Evolutionary conservation across 2,113 vertebrate genomes (phyloP).

Genomic region (Thamnophis sirtalis): DNA sequence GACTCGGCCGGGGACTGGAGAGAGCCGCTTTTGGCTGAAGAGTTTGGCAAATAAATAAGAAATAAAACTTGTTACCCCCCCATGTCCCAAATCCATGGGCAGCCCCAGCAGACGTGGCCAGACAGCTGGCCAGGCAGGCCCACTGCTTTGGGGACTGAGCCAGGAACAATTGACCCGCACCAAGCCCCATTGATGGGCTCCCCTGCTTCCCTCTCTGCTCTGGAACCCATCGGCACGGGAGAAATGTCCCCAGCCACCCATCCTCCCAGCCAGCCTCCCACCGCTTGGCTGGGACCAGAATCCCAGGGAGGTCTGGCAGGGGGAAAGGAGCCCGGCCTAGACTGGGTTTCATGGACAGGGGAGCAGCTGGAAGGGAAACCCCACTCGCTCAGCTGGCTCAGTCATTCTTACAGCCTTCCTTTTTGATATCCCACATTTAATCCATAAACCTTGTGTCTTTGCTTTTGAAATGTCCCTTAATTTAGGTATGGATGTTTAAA

Average conservation of each 20-base stretch:
- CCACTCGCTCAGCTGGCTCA: no score
- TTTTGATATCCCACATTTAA: neutral
- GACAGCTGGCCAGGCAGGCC: no score
- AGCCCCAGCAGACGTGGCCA: neutral
- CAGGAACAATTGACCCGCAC: no score
- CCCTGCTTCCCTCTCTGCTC: neutral
- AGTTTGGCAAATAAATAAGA: no score
- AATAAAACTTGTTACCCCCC: neutral
- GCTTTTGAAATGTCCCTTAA: neutral
- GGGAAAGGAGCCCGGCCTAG: no score
- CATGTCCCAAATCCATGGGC: neutral
- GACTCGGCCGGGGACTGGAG: neutral
- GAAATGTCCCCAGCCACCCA: no score
- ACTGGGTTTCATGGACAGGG: neutral
- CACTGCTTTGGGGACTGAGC: no score
- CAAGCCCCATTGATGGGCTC: no score
- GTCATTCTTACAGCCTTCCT: neutral
- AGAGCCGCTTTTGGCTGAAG: no score
- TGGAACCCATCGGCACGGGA: neutral
- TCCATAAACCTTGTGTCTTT: neutral
- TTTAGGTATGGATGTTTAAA: neutral
- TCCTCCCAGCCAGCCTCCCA: fast-evolving
- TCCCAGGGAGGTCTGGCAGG: no score
- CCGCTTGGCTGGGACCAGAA: neutral
- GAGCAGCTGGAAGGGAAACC: neutral